phyloP scores from a whole-genome alignment of 2,113 vertebrate genomes.

The Heliornis fulica region DNA sequence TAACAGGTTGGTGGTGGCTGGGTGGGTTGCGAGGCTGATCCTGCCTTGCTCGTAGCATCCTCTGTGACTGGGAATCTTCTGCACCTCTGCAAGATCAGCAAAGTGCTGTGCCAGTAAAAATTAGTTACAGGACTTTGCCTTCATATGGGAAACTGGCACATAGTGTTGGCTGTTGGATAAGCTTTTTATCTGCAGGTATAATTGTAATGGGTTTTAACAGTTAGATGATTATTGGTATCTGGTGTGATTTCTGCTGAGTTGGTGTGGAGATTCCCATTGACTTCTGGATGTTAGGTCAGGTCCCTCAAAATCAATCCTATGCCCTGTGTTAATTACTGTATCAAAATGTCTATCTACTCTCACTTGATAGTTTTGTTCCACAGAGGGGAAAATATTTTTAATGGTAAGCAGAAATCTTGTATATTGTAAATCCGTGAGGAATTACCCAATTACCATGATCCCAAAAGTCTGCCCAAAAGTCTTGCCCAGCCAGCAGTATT shows the following conservation, averaged over 20 bases:
- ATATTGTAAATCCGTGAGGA: not conserved
- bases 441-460: not conserved
- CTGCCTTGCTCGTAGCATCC: not conserved
- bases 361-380: not conserved
- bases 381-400: not conserved
- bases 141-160: not conserved
- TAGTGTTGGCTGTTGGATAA: not conserved
- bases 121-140: not conserved
- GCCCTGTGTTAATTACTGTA: not conserved
- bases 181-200: not conserved
- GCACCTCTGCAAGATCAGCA: not conserved
- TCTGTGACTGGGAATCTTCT: not conserved
- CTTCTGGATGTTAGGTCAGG: not conserved
- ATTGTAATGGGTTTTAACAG: not conserved
- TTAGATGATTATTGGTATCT: not conserved
- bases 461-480: not conserved
- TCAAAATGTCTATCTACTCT: not conserved
- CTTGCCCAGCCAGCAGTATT: conserved; percentile 34
- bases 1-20: not conserved
- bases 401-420: not conserved
- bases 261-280: not conserved
- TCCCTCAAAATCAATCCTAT: not conserved
- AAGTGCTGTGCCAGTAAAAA: not conserved
- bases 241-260: not conserved
- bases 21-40: not conserved